phyloP scores from a whole-genome alignment of 2,797 vertebrate genomes.

The Muscicapa striata region DNA sequence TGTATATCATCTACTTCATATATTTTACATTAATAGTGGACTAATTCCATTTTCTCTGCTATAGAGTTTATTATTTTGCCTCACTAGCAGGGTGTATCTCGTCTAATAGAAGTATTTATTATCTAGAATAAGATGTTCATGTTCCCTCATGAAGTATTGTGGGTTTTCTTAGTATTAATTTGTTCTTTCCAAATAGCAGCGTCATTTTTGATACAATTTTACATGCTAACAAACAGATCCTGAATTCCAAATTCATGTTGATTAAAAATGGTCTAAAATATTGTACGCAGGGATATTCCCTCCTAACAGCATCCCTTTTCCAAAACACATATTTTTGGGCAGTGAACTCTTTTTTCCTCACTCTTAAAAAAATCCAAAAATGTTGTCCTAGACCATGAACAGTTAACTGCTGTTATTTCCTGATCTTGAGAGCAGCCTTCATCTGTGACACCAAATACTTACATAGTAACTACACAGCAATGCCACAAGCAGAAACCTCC shows the following conservation, averaged over 20 bases:
- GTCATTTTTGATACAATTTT: neutral
- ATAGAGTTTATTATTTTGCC: neutral
- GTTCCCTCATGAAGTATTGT: neutral
- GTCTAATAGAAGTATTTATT: neutral
- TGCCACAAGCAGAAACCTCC: neutral
- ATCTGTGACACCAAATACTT: neutral
- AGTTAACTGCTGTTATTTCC: neutral
- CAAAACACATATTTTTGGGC: neutral
- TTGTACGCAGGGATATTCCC: accelerated
- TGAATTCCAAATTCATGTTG: neutral
- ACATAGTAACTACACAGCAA: neutral
- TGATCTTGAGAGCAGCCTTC: neutral
- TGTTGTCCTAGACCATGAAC: neutral
- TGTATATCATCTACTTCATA: neutral
- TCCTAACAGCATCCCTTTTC: neutral
- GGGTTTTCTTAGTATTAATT: neutral
- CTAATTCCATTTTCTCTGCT: neutral
- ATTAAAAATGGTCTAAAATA: neutral
- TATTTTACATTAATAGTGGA: neutral
- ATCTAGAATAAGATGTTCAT: neutral
- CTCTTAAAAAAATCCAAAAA: neutral
- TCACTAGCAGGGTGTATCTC: neutral
- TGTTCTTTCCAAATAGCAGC: neutral
- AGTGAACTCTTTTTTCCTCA: neutral
- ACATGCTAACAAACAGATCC: neutral